These are phyloP conservation scores for Rhogogaster chlorosoma DNA, from an alignment of 2,888 invertebrate species.

Conservation along the genomic window DNA sequence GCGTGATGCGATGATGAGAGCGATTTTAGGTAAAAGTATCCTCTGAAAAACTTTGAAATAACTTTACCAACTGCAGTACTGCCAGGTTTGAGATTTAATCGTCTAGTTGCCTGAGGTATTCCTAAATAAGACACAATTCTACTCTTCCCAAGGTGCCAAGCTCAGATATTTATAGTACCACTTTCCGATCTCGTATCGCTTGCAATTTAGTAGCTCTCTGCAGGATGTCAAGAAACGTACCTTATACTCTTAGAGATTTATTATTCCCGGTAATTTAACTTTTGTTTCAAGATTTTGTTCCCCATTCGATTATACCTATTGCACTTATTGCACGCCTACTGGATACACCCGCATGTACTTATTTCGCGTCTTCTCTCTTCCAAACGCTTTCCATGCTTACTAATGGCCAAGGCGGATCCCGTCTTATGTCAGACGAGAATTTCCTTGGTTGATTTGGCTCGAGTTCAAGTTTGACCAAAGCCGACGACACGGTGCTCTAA, in stretches of 20 bases:
- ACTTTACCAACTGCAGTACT: neutral
- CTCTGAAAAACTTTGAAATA: neutral
- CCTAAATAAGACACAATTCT: slow-evolving; percentile 24
- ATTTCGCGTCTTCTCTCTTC: neutral
- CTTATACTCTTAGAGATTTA: slow-evolving; percentile 16
- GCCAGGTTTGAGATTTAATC: slow-evolving; percentile 5
- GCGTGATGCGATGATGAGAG: neutral
- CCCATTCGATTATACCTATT: neutral
- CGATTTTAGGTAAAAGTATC: neutral
- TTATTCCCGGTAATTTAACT: slow-evolving; percentile 25
- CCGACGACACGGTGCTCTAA: slow-evolving; percentile 7
- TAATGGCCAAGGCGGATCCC: slow-evolving; percentile 35
- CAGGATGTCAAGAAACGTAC: slow-evolving; percentile 25
- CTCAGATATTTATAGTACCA: slow-evolving; percentile 37
- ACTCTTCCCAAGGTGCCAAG: slow-evolving; percentile 21
- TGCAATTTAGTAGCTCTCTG: slow-evolving; percentile 30
- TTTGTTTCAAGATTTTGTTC: slow-evolving; percentile 2
- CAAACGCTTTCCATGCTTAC: neutral
- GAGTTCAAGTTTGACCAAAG: slow-evolving; percentile 28
- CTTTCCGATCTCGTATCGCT: slow-evolving; percentile 35
- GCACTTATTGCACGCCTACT: too few species aligned
- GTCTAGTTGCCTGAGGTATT: neutral
- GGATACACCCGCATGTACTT: slow-evolving; percentile 5
- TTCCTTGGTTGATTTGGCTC: slow-evolving; percentile 24
- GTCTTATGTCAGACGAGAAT: slow-evolving; percentile 11